Evolutionary conservation across 1,140 invertebrate species (phyloP).

Genomic region (Eupristina koningsbergeri): DNA sequence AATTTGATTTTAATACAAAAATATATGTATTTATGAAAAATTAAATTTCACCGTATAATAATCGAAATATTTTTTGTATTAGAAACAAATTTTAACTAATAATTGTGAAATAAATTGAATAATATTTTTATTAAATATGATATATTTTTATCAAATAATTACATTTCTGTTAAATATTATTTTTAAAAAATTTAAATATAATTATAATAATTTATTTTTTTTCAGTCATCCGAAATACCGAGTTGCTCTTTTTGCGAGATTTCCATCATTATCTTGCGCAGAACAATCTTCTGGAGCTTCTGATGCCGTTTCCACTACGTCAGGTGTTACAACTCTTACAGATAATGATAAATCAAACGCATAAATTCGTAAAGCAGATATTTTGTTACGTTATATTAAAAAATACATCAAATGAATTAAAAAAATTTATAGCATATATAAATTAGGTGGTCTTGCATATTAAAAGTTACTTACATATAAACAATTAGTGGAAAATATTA

Average conservation of each 20-base stretch:
- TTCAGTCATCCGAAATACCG: constrained; percentile 85
- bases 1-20: too few relatives aligned
- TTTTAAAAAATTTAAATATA: too few relatives aligned
- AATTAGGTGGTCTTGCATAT: not conserved
- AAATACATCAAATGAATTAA: not conserved
- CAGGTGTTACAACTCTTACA: constrained; percentile 62
- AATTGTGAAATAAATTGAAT: too few relatives aligned
- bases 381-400: not conserved
- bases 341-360: constrained; percentile 75
- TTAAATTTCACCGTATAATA: too few relatives aligned
- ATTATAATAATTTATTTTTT: constrained; percentile 63
- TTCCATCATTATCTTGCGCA: constrained; percentile 78
- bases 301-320: constrained; percentile 62
- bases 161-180: too few relatives aligned
- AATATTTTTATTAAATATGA: too few relatives aligned
- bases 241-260: constrained; percentile 80
- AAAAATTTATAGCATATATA: not conserved
- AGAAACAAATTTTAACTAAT: too few relatives aligned
- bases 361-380: constrained; percentile 56
- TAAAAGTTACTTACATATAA: constrained; percentile 1
- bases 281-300: constrained; percentile 18
- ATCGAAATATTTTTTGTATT: too few relatives aligned
- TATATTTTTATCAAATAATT: too few relatives aligned
- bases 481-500: not conserved
- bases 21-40: too few relatives aligned